phyloP scores from a whole-genome alignment of 1,140 invertebrate species.

The Apis mellifera region Amel_HAv3.1 CM009943.2:4565501-4566000 shows the following conservation, averaged over 20 bases:
- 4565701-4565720: not conserved
- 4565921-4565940: not conserved
- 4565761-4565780: not conserved
- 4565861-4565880: not conserved
- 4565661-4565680: not conserved
- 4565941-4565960: not conserved
- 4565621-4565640: not conserved
- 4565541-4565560: not conserved
- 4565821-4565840: not conserved
- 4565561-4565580: not conserved
- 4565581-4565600: not conserved
- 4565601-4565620: not conserved
- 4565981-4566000: not conserved
- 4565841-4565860: not conserved
- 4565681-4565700: not conserved
- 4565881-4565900: not conserved
- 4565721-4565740: conserved; percentile 20
- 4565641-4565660: not conserved
- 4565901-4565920: conserved; percentile 8
- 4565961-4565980: not conserved
- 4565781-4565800: not conserved
- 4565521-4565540: not conserved
- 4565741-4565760: not conserved
- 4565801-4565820: not conserved
- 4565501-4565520: not conserved